phyloP scores from a whole-genome alignment of 2,797 vertebrate species.

The Hylomyscus alleni region DNA sequence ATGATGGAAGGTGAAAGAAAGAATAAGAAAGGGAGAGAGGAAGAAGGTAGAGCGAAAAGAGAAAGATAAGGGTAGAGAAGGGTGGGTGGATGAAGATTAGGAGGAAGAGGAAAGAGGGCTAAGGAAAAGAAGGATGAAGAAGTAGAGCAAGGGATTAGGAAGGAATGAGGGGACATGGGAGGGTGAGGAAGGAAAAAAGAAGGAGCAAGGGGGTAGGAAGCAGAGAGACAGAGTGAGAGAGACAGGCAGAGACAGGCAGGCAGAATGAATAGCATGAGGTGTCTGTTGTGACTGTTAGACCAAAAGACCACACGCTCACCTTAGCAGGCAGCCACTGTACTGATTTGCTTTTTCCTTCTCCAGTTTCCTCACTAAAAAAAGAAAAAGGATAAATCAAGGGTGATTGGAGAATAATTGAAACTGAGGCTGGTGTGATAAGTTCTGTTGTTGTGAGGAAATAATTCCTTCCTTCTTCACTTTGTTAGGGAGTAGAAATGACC shows the following conservation, averaged over 20 bases:
- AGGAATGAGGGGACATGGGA: too few species aligned
- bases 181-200: background rate
- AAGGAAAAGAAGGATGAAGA: too few species aligned
- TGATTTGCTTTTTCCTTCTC: conserved; percentile 20
- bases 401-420: background rate
- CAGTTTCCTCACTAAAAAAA: conserved; percentile 59
- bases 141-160: too few species aligned
- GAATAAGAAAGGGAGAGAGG: too few species aligned
- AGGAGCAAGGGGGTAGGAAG: accelerated
- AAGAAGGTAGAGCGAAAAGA: too few species aligned
- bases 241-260: accelerated
- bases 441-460: background rate
- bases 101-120: too few species aligned
- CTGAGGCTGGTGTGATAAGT: background rate
- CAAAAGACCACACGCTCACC: conserved; percentile 76
- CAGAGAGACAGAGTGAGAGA: accelerated
- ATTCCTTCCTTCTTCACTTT: background rate
- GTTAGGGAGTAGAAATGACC: background rate
- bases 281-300: background rate
- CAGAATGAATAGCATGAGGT: background rate
- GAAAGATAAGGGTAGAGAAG: background rate
- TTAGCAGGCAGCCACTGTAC: conserved; percentile 80
- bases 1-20: too few species aligned
- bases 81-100: background rate
- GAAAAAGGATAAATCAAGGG: background rate